Conservation (phyloP, 2,888 invertebrate genomes). For the Teleogryllus oceanicus region DNA sequence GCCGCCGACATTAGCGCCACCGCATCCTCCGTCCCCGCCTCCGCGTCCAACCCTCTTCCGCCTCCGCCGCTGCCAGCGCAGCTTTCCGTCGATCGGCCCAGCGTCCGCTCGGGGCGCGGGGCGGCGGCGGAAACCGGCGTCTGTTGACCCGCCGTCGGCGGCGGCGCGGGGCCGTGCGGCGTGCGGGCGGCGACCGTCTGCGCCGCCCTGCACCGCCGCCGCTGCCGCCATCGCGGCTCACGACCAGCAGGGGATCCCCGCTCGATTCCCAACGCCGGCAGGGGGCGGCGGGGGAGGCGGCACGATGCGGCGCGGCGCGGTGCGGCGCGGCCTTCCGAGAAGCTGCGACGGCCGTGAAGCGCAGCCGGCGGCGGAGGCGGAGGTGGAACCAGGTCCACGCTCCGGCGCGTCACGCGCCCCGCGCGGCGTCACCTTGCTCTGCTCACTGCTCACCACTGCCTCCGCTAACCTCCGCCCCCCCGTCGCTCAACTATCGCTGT, state of each 20-base stretch:
- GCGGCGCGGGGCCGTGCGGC: not conserved
- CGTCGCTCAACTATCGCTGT: too few species aligned
- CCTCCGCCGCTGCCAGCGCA: too few species aligned
- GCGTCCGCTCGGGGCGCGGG: too few species aligned
- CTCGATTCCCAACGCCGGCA: constrained; percentile 6
- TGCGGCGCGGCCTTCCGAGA: not conserved
- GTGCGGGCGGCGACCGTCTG: not conserved
- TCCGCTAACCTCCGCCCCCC: too few species aligned
- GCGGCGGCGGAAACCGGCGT: not conserved
- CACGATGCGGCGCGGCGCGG: not conserved
- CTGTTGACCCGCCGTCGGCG: not conserved
- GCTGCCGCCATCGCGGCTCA: not conserved
- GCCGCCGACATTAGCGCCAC: too few species aligned
- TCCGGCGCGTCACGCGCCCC: too few species aligned
- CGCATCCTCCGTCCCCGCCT: too few species aligned
- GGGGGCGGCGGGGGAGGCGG: not conserved
- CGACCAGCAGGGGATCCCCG: not conserved
- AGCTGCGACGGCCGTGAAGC: not conserved
- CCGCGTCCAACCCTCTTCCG: too few species aligned
- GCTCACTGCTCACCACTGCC: too few species aligned
- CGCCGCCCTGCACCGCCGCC: not conserved
- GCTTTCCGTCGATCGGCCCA: too few species aligned
- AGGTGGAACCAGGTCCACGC: not conserved
- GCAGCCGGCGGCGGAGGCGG: not conserved
- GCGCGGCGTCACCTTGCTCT: too few species aligned